Evolutionary conservation across 2,888 invertebrate species (phyloP).

Genomic region (Coremacera marginata): DNA sequence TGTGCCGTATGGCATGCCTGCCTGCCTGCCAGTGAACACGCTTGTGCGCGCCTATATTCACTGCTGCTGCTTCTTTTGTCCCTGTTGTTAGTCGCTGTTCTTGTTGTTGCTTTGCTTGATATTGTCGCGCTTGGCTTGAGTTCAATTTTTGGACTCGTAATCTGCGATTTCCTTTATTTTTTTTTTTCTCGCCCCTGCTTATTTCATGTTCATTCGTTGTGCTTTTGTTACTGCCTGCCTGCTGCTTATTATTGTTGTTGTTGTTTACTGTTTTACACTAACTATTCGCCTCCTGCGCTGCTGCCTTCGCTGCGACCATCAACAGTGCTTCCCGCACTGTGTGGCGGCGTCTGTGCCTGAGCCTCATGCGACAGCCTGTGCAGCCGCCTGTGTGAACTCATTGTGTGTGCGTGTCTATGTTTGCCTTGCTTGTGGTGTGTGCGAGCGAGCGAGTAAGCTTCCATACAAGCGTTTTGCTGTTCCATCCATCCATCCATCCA

Average conservation of each 20-base stretch:
- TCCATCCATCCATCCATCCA: conserved; percentile 28
- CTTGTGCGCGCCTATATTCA: conserved; percentile 46
- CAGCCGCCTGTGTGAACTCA: neutral
- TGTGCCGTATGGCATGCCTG: conserved; percentile 27
- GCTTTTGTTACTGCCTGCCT: neutral
- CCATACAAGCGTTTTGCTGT: conserved; percentile 34
- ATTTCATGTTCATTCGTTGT: conserved; percentile 39
- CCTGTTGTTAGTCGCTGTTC: conserved; percentile 19
- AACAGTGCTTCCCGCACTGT: neutral
- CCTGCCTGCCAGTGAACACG: conserved; percentile 31
- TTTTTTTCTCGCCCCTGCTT: conserved; percentile 35
- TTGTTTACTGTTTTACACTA: conserved; percentile 16
- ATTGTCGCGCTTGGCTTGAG: conserved; percentile 33
- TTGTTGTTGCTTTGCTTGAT: conserved; percentile 4
- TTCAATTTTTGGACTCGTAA: conserved; percentile 33
- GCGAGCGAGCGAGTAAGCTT: conserved; percentile 26
- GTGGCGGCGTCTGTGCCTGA: neutral
- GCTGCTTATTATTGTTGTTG: conserved; percentile 2
- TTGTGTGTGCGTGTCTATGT: conserved; percentile 7
- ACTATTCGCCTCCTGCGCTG: neutral
- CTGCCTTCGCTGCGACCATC: conserved; percentile 1
- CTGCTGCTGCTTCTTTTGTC: conserved; percentile 36
- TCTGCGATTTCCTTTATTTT: conserved; percentile 28
- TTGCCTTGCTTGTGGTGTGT: neutral
- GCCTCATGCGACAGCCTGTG: conserved; percentile 1